Conservation (phyloP, 2,888 invertebrate species). For the Drosophila anomalata region DNA sequence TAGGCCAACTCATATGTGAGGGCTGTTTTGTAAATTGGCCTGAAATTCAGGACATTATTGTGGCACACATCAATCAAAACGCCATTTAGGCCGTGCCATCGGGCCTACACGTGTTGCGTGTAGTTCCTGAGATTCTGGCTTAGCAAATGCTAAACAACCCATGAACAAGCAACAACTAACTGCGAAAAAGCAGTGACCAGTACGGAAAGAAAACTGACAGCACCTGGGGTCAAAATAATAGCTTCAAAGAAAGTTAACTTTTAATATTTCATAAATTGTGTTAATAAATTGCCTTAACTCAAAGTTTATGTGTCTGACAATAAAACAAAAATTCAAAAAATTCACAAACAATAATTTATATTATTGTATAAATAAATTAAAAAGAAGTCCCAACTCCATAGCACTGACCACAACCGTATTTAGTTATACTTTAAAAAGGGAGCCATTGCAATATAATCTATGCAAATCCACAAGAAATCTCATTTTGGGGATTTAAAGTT, state of each 20-base stretch:
- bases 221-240: conserved; percentile 11
- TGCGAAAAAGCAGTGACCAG: conserved; percentile 48
- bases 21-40: conserved; percentile 45
- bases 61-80: conserved; percentile 74
- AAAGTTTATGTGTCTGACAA: too few species aligned
- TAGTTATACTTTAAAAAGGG: conserved; percentile 27
- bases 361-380: too few species aligned
- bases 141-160: conserved; percentile 45
- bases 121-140: conserved; percentile 43
- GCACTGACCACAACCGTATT: neutral
- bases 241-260: neutral
- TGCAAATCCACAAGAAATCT: conserved; percentile 73
- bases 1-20: conserved; percentile 9
- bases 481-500: conserved; percentile 68
- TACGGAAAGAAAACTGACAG: conserved; percentile 4
- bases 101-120: conserved; percentile 69
- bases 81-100: conserved; percentile 54
- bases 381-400: neutral
- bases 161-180: conserved; percentile 39
- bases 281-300: too few species aligned
- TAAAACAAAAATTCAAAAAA: neutral
- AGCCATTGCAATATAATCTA: conserved; percentile 69
- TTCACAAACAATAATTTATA: too few species aligned
- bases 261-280: too few species aligned
- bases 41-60: conserved; percentile 47